phyloP scores from a whole-genome alignment of 1,140 invertebrate genomes.

The Drosophila mayri region DNA sequence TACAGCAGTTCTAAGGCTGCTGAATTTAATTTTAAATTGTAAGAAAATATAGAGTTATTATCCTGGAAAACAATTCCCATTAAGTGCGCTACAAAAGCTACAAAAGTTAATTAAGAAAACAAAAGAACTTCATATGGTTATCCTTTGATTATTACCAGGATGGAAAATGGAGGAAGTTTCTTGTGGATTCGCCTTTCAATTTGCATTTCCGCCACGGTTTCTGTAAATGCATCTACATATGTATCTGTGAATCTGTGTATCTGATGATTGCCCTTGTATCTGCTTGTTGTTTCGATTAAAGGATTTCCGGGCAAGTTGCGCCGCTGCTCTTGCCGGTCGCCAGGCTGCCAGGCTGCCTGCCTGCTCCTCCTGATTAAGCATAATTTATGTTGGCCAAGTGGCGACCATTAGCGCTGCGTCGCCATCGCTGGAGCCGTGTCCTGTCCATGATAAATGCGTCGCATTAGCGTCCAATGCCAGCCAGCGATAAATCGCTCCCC shows the following conservation, averaged over 20 bases:
- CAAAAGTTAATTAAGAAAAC: no score
- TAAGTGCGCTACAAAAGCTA: no score
- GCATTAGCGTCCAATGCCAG: conserved; percentile 68
- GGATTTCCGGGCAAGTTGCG: conserved; percentile 29
- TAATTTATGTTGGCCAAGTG: conserved; percentile 79
- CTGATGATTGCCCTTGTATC: conserved; percentile 44
- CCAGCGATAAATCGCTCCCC: conserved; percentile 62
- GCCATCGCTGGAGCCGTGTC: conserved; percentile 21
- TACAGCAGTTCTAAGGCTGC: no score
- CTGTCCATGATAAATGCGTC: conserved; percentile 74
- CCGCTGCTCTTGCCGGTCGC: conserved; percentile 6
- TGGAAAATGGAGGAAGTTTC: background rate
- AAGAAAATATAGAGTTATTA: background rate
- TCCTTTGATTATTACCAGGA: background rate
- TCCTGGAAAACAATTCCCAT: no score
- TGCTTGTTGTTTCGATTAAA: conserved; percentile 63
- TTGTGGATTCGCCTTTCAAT: conserved; percentile 6
- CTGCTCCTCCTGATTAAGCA: conserved; percentile 65
- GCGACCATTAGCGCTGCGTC: conserved; percentile 72
- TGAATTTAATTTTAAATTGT: no score
- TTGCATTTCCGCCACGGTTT: background rate
- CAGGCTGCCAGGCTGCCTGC: conserved; percentile 8
- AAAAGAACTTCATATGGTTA: background rate
- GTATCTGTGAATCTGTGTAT: background rate
- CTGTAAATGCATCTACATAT: background rate